Base-by-base conservation (phyloP, 64 coral and sea anemone species). In the Stichodactyla helianthus region DNA sequence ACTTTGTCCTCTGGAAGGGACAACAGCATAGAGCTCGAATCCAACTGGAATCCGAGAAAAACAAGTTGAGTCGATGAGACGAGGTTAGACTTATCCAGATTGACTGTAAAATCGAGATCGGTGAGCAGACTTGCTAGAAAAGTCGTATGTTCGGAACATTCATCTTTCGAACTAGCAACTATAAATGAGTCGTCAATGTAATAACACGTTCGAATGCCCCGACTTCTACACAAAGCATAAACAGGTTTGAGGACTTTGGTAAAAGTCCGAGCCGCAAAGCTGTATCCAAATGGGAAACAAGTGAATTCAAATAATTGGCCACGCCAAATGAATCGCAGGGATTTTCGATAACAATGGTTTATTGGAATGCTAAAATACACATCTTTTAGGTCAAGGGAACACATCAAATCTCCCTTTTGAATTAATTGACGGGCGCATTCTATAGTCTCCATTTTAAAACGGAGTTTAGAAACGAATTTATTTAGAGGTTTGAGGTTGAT, bases 281-380 rank as follows among this genome's bases (percentile, higher is more conserved):
- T 89, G 55, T 89, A 89, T 52, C 87, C 87, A 82, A 89, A 82
- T 27, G 87, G 87, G 35, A 89, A 82, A 82, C 87, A 89, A 62
- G 87, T 82, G n/a, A 89, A 89, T 44, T 89, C 53, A 82, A 80
- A 88, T 60, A 81, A 27, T 52, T 26, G 23, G 31, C 55, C 50
- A 60, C 18, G 13, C 87, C 54, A 89, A 10, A 44, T 59, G 59
- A 89, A 89, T 65, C 57, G n/a, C 23, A 89, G 80, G 80, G 10
- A 89, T 61, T 89, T 89, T 25, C 87, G 54, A 82, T 89, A 5
- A 63, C 53, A 53, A 55, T 59, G 22, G 59, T 59, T 55, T 82
- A 82, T 82, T 19, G 76, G 52, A 58, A 89, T 82, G 77, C 87
- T 82, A 58, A 87, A 87, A 87, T 87, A 87, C 26, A 59, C 85